These are phyloP conservation scores for Amblyteles armatorius DNA, from an alignment of 2,888 invertebrate genomes.

Conservation along the genomic window DNA sequence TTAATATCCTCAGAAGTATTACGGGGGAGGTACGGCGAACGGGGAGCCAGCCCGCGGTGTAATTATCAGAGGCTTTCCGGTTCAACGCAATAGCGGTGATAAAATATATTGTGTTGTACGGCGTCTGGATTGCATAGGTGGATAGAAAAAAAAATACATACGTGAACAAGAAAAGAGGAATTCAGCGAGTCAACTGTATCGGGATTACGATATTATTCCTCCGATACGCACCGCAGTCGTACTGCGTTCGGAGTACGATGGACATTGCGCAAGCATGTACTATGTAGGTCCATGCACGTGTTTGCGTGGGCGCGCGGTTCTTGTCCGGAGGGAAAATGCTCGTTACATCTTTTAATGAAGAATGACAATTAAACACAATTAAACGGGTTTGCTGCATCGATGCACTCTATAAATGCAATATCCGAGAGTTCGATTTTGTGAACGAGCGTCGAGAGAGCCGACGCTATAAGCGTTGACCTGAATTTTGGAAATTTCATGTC, in stretches of 20 bases:
- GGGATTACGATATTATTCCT: conserved; percentile 18
- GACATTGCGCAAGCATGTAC: not conserved
- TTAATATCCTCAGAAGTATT: conserved; percentile 71
- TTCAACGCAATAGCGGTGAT: conserved; percentile 44
- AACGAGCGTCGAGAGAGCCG: conserved; percentile 8
- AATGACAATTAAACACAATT: conserved; percentile 50
- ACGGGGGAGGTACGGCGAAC: conserved; percentile 37
- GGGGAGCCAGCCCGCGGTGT: conserved; percentile 44
- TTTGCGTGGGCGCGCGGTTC: not conserved
- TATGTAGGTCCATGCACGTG: not conserved
- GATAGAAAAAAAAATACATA: not conserved
- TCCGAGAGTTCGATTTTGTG: conserved; percentile 19
- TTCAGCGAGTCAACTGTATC: conserved; percentile 1
- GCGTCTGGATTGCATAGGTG: conserved; percentile 5
- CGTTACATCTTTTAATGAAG: conserved; percentile 48
- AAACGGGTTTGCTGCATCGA: conserved; percentile 26
- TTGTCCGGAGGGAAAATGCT: conserved; percentile 2
- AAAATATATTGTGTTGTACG: conserved; percentile 36
- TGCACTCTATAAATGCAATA: conserved; percentile 46
- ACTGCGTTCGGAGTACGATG: not conserved
- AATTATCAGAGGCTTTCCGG: conserved; percentile 59
- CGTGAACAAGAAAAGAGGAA: conserved; percentile 1
- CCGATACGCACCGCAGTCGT: not conserved
- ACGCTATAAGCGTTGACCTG: conserved; percentile 4
- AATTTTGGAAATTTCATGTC: conserved; percentile 13